phyloP scores from a whole-genome alignment of 2,113 vertebrate genomes.

The Chaetura pelagica region DNA sequence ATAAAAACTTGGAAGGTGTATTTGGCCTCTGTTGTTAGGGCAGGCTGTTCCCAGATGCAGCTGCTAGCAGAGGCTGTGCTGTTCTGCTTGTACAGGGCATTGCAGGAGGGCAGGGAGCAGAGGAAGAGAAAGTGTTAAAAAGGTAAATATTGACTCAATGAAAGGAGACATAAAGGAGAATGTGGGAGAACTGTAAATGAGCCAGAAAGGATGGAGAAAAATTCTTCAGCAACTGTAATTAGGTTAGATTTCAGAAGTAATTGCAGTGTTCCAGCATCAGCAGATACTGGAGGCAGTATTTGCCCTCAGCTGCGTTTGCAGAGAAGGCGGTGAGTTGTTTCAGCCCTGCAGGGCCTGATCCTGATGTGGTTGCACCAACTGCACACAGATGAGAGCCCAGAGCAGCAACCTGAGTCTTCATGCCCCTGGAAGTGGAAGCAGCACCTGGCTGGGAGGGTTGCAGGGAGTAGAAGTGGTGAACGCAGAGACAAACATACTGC shows the following conservation, averaged over 20 bases:
- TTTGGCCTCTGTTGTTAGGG: background rate
- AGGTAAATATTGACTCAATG: slow-evolving; percentile 60
- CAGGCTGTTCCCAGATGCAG: background rate
- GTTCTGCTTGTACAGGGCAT: background rate
- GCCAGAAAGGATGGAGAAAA: slow-evolving; percentile 54
- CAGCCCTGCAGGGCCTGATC: background rate
- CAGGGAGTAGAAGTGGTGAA: background rate
- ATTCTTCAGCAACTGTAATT: slow-evolving; percentile 54
- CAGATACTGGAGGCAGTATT: slow-evolving; percentile 33
- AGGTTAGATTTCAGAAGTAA: slow-evolving; percentile 64
- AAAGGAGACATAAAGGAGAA: slow-evolving; percentile 31
- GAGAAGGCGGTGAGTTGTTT: background rate
- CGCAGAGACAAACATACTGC: background rate
- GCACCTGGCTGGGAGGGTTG: background rate
- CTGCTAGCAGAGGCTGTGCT: background rate
- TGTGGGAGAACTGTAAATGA: slow-evolving; percentile 60
- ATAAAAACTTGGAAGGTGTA: background rate
- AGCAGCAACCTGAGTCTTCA: accelerated
- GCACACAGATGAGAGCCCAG: background rate
- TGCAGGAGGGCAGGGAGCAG: background rate
- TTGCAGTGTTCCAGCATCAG: slow-evolving; percentile 21
- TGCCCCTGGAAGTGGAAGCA: background rate
- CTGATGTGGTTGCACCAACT: background rate
- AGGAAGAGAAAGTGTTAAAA: slow-evolving; percentile 23
- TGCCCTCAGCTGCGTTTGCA: background rate